Evolutionary conservation across 2,888 invertebrate species (phyloP), one percentile per base, ranked within the genome.

Genomic region (Thereva unica): DNA sequence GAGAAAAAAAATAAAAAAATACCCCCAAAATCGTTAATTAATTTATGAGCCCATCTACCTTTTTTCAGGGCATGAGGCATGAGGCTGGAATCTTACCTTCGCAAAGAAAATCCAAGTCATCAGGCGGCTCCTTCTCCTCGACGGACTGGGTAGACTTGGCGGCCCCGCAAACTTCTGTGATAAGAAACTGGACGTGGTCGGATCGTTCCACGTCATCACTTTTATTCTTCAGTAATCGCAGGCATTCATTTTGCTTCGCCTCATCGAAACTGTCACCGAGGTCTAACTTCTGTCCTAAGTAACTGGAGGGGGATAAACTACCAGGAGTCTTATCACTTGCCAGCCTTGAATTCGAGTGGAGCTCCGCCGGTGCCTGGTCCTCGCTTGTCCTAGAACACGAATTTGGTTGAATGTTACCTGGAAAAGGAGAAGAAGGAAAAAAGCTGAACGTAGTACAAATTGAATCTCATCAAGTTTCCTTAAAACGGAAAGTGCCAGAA

Each of bases 181-280:
- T 96, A 67, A 94, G 85, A 80, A 95, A 97, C 82, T 94, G 93
- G 0, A 94, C 92, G 78, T 97, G 95, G 79, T 95, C 95, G 70
- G 90, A 91, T 57, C 78, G 76, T 73, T 81, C 81, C 71, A 79
- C 79, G 73, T 80, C 80, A 71, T 80, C 80, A 66, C 80, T 80
- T 71, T 79, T 80, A 70, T 79, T 80, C 70, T 80, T 80, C 5
- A 80, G 71, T 49, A 80, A 72, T 34, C 79, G 77, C 68, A 80
- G 71, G 6, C 73, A 71, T 66, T 73, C 73, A 63, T 76, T 76
- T 53, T 53, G 53, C 70, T 72, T 71, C 40, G 74, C 74, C 59
- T 75, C 75, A 64, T 79, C 79, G 56, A 78, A 75, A 71, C 76
- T 77, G 49, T 75, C 78, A 40, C 65, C 68, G 45, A 71, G 71